Evolutionary conservation across 2,888 invertebrate genomes (phyloP).

Genomic region (Brachycybe producta): DNA sequence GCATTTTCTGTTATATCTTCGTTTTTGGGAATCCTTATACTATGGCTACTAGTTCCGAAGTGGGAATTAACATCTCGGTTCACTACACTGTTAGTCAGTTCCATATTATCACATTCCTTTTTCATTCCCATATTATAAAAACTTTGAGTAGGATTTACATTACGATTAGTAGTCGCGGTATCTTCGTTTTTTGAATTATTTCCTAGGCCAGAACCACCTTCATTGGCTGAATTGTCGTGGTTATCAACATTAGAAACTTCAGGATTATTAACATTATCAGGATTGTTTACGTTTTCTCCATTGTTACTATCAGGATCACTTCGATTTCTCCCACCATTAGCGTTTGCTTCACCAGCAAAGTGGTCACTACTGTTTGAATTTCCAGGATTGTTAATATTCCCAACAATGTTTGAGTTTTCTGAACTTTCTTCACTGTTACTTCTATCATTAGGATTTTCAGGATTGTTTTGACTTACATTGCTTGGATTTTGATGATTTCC

Average conservation of each 20-base stretch:
- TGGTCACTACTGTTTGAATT: slow-evolving; percentile 2
- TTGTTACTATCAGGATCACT: background rate
- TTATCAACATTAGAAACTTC: background rate
- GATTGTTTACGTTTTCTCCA: background rate
- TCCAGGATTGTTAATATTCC: background rate
- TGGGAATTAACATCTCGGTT: no score
- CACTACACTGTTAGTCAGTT: no score
- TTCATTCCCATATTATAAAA: no score
- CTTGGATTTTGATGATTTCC: background rate
- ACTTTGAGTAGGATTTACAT: no score
- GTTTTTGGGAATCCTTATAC: background rate
- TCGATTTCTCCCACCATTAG: slow-evolving; percentile 2
- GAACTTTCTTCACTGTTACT: background rate
- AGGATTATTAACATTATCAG: background rate
- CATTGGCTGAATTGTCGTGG: background rate
- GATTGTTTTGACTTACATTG: background rate
- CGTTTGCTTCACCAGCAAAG: background rate
- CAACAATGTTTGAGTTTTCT: background rate
- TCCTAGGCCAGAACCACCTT: background rate
- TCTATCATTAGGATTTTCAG: background rate
- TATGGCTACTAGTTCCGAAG: no score
- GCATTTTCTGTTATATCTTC: background rate
- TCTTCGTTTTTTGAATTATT: background rate
- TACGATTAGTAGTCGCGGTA: no score
- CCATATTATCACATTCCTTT: no score